These are phyloP conservation scores for Anolis apletophallus DNA, from an alignment of 2,797 vertebrate species.

Conservation along the genomic window DNA sequence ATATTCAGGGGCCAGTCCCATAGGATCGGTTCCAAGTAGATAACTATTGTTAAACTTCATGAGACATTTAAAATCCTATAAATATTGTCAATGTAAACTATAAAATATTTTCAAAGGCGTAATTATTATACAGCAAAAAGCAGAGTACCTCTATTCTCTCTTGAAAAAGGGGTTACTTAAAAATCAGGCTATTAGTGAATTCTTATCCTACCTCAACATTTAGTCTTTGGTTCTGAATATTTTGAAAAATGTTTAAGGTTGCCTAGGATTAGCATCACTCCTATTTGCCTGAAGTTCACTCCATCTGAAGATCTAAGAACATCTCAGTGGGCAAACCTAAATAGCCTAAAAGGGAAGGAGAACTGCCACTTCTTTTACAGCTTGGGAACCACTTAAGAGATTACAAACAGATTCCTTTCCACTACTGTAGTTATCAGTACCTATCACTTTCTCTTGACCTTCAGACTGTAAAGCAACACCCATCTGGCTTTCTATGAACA, in stretches of 20 bases:
- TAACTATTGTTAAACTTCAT: neutral
- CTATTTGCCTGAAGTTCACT: neutral
- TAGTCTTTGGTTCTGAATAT: constrained; percentile 1
- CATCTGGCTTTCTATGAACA: constrained; percentile 21
- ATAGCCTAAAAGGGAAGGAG: neutral
- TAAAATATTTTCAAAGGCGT: neutral
- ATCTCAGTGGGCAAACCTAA: constrained; percentile 1
- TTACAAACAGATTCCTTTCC: constrained; percentile 18
- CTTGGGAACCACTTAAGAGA: constrained; percentile 15
- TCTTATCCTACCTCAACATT: neutral
- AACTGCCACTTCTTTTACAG: neutral
- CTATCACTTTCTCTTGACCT: constrained; percentile 32
- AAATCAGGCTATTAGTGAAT: constrained; percentile 1
- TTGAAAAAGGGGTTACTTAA: neutral
- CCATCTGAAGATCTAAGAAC: neutral
- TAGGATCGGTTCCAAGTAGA: neutral
- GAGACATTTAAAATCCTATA: neutral
- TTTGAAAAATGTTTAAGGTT: neutral
- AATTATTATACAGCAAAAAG: neutral
- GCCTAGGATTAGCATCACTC: neutral
- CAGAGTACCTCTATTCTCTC: neutral
- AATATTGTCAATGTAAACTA: neutral
- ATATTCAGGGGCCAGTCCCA: neutral
- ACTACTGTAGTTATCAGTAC: constrained; percentile 13
- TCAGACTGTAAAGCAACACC: constrained; percentile 18